Percentiles rank a stretch among this genome's conserved stretches.
Conservation (phyloP, 2,797 vertebrate genomes). For the Lutjanus argentimaculatus region DNA sequence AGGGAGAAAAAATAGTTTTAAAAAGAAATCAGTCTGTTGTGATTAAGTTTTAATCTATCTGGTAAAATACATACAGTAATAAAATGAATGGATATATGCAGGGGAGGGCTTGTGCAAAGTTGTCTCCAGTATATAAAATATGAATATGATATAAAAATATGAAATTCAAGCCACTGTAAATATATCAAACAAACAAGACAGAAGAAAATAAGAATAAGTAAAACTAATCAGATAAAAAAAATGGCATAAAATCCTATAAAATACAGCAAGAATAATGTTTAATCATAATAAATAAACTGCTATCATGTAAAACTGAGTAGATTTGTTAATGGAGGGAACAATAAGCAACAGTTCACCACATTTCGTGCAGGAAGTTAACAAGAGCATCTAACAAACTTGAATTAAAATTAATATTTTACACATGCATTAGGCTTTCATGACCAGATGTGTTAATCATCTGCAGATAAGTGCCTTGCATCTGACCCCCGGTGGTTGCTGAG, state of each 20-base stretch:
- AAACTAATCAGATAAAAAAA: neutral
- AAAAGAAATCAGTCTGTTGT: neutral
- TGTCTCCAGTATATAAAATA: no score
- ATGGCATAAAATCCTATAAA: neutral
- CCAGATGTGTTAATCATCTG: neutral
- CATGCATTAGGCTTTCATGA: accelerated
- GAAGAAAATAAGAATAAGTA: neutral
- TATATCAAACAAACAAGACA: neutral
- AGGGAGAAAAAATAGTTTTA: neutral
- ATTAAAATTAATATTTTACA: neutral
- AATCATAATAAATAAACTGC: neutral
- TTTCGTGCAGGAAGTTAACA: neutral
- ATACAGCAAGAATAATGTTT: neutral
- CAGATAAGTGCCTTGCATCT: neutral
- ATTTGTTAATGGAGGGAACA: neutral
- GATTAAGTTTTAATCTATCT: neutral
- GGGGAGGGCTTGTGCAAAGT: neutral
- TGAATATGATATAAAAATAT: neutral
- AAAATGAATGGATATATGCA: neutral
- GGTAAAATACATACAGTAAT: neutral
- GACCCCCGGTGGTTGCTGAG: neutral
- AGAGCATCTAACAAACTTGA: neutral
- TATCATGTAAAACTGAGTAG: neutral
- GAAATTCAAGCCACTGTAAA: neutral
- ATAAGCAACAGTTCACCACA: neutral